phyloP scores from a whole-genome alignment of 2,888 invertebrate genomes.

The Piscicola geometra region DNA sequence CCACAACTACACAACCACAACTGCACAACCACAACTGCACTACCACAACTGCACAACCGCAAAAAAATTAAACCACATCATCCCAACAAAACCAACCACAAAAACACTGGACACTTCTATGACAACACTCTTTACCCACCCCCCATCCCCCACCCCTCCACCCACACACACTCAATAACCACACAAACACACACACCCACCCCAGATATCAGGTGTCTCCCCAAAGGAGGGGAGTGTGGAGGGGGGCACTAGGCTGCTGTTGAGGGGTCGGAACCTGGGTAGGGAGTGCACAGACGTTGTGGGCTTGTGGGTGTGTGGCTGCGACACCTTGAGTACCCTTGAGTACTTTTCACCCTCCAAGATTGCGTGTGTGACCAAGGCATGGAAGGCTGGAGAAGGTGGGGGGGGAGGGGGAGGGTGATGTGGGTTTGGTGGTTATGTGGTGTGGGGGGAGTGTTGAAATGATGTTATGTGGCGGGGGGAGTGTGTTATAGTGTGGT shows the following conservation, averaged over 20 bases:
- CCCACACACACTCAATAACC: not conserved
- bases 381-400: slow-evolving; percentile 47
- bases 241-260: slow-evolving; percentile 50
- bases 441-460: too few species aligned
- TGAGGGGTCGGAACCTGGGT: slow-evolving; percentile 51
- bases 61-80: too few species aligned
- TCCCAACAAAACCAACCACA: too few species aligned
- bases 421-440: too few species aligned
- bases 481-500: too few species aligned
- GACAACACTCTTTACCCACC: not conserved
- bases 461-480: too few species aligned
- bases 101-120: too few species aligned
- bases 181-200: not conserved
- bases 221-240: slow-evolving; percentile 49
- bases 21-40: too few species aligned
- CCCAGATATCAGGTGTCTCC: slow-evolving; percentile 47
- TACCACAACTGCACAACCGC: too few species aligned
- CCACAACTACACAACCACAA: too few species aligned
- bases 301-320: slow-evolving; percentile 50
- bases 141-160: not conserved
- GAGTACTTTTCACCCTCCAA: slow-evolving; percentile 50
- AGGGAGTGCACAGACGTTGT: slow-evolving; percentile 50
- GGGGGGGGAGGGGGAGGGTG: not conserved
- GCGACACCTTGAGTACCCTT: slow-evolving; percentile 49
- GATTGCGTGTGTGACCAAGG: slow-evolving; percentile 50